Conservation (phyloP, 35 echinoderm and acorn worm genomes). For the Anneissia japonica region DNA sequence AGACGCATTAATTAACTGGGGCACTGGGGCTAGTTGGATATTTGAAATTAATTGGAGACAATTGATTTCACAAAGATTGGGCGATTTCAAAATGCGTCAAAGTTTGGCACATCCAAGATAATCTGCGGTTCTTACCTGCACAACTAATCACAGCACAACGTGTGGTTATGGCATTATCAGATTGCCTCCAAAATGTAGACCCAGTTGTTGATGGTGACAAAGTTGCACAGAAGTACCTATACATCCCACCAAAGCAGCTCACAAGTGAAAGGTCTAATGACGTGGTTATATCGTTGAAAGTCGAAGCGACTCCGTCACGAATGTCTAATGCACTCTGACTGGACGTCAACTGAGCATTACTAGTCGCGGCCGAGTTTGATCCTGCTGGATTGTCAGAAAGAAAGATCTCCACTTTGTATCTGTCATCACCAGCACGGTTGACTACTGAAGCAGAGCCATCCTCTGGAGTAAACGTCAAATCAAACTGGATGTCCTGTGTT, state of each 20-base stretch:
- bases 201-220: slow-evolving; percentile 2
- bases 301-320: neutral
- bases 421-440: slow-evolving; percentile 14
- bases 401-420: slow-evolving; percentile 3
- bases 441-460: slow-evolving; percentile 1
- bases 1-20: too few relatives aligned
- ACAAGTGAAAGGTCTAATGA: slow-evolving; percentile 7
- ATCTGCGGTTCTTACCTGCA: slow-evolving; percentile 25
- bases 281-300: slow-evolving; percentile 1
- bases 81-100: too few relatives aligned
- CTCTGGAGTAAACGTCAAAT: slow-evolving; percentile 12
- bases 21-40: too few relatives aligned
- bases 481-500: neutral
- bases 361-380: neutral
- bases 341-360: neutral
- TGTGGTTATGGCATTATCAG: neutral
- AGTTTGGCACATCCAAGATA: too few relatives aligned
- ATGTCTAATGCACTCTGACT: slow-evolving; percentile 7
- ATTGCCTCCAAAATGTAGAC: neutral
- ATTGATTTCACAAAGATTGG: too few relatives aligned
- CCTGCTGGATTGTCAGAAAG: neutral
- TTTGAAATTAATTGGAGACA: too few relatives aligned
- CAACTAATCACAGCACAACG: slow-evolving; percentile 8
- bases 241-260: slow-evolving; percentile 17
- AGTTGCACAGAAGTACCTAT: slow-evolving; percentile 13